Conservation (phyloP, 2,113 vertebrate genomes). For the Apaloderma vittatum region DNA sequence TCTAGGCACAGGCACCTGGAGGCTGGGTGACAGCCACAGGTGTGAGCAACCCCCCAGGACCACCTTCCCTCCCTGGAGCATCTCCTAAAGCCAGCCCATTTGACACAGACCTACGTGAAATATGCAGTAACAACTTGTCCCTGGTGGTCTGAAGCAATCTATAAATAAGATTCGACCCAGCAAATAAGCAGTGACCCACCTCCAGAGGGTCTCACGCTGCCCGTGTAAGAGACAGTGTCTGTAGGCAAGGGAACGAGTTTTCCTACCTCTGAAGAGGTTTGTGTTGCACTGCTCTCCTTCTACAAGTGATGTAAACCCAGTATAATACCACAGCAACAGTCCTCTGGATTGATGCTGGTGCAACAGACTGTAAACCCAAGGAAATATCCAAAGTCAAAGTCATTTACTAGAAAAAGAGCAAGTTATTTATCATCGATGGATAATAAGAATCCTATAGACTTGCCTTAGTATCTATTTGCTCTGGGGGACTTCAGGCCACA, state of each 20-base stretch:
- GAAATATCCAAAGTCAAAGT: neutral
- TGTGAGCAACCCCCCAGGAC: neutral
- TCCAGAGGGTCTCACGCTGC: neutral
- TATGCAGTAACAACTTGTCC: neutral
- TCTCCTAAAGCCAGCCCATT: neutral
- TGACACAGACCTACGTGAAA: neutral
- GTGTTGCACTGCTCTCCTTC: neutral
- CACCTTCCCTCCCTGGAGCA: neutral
- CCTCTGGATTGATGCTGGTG: neutral
- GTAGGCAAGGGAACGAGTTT: neutral
- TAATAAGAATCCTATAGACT: neutral
- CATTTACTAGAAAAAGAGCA: neutral
- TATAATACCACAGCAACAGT: neutral
- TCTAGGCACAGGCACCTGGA: neutral
- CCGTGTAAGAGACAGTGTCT: neutral
- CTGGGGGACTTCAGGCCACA: neutral
- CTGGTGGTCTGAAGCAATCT: neutral
- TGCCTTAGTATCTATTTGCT: neutral
- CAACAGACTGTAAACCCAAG: neutral
- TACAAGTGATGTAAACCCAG: fast-evolving
- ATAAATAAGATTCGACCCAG: neutral
- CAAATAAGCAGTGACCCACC: neutral
- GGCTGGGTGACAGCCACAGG: neutral
- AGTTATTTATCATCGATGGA: neutral
- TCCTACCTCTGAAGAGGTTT: neutral